These are phyloP conservation scores for Dasyurus viverrinus DNA, from an alignment of 2,113 vertebrate genomes.

Conservation along the genomic window DNA sequence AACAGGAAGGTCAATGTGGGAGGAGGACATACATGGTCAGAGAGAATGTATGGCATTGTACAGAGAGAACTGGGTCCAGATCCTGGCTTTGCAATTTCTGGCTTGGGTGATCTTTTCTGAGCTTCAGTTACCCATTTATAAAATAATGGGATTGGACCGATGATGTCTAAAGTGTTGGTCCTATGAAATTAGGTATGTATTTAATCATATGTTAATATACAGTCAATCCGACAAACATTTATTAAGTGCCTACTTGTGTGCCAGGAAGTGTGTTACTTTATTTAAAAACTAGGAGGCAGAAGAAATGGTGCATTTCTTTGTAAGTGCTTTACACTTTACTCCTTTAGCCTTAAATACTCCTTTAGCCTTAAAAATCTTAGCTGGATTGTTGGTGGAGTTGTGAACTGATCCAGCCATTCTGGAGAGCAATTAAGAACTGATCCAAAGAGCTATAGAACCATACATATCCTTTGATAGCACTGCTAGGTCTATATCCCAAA, in stretches of 20 bases:
- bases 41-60: background rate
- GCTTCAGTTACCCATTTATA: background rate
- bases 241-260: background rate
- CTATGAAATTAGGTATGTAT: background rate
- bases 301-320: too few species aligned
- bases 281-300: background rate
- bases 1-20: background rate
- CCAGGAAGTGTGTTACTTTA: background rate
- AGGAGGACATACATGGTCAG: background rate
- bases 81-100: background rate
- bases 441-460: too few species aligned
- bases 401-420: too few species aligned
- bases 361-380: background rate
- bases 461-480: too few species aligned
- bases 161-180: background rate
- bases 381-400: background rate
- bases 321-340: too few species aligned
- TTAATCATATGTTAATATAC: background rate
- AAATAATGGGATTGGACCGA: background rate
- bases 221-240: background rate
- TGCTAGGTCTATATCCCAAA: too few species aligned
- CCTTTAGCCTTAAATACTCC: too few species aligned
- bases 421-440: too few species aligned
- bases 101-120: background rate
- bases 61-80: background rate